Evolutionary conservation across 2,113 vertebrate genomes (phyloP).

Genomic region (Nesogale talazaci): DNA sequence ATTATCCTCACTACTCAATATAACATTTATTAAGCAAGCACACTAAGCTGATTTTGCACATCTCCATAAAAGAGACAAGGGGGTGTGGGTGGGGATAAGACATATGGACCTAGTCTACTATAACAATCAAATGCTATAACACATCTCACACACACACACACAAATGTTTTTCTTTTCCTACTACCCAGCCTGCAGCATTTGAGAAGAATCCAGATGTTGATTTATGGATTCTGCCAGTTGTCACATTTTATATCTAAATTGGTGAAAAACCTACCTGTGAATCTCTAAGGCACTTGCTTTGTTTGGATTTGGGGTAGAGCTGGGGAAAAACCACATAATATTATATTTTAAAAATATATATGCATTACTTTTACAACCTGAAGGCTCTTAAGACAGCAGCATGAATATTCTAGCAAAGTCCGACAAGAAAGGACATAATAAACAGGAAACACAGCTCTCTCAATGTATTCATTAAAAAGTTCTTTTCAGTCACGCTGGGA

Average conservation of each 20-base stretch:
- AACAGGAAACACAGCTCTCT: constrained; percentile 73
- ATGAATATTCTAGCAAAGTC: constrained; percentile 84
- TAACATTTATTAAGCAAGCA: constrained; percentile 7
- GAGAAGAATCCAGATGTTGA: constrained; percentile 74
- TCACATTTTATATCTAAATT: constrained; percentile 81
- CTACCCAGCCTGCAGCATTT: constrained; percentile 11
- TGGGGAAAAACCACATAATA: constrained; percentile 74
- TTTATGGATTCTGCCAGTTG: constrained; percentile 78
- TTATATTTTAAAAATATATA: constrained; percentile 57
- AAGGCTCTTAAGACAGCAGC: constrained; percentile 80
- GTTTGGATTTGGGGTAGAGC: constrained; percentile 14
- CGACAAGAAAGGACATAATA: constrained; percentile 84
- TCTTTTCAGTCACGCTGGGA: constrained; percentile 81
- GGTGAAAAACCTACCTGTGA: constrained; percentile 74
- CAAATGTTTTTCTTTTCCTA: not conserved
- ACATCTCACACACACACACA: not conserved
- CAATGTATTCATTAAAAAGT: constrained; percentile 79
- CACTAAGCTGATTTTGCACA: not conserved
- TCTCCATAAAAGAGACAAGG: not conserved
- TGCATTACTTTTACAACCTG: constrained; percentile 76
- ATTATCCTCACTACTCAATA: not conserved
- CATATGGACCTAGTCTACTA: not conserved
- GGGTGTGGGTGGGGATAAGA: too few relatives aligned
- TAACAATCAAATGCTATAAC: constrained; percentile 45
- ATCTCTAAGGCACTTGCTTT: constrained; percentile 78